A percentile compares a stretch with the other conserved stretches of the same genome.
Evolutionary conservation across 1,140 invertebrate species (phyloP).

Genomic region (Oreohelix idahoensis): DNA sequence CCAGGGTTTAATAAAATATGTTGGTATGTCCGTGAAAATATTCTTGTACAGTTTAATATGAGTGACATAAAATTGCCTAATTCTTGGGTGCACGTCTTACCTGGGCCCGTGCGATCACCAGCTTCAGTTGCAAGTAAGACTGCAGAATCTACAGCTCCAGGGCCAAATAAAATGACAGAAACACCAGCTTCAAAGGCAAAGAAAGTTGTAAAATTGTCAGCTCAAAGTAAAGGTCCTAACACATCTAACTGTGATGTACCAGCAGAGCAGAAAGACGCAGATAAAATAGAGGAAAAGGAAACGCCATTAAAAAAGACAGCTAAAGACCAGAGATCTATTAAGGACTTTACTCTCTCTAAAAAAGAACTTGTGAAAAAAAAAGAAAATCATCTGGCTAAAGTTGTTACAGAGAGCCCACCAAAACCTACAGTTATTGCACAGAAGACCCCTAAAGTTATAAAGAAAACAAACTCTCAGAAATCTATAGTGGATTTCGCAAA

Average conservation of each 20-base stretch:
- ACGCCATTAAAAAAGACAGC: not conserved
- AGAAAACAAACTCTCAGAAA: constrained; percentile 32
- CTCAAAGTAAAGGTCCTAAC: not conserved
- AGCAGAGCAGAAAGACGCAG: not conserved
- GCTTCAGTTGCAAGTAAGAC: constrained; percentile 25
- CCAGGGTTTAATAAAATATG: constrained; percentile 76
- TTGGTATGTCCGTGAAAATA: constrained; percentile 80
- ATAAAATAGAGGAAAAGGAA: not conserved
- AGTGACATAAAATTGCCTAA: constrained; percentile 69
- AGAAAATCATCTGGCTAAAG: not conserved
- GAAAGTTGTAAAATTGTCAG: not conserved
- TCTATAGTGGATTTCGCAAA: constrained; percentile 44
- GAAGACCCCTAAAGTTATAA: constrained; percentile 7
- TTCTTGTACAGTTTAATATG: constrained; percentile 76
- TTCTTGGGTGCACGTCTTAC: constrained; percentile 31
- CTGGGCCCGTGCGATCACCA: not conserved
- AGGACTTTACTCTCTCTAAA: constrained; percentile 37
- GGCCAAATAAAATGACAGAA: not conserved
- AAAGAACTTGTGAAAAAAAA: not conserved
- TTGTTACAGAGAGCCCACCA: not conserved
- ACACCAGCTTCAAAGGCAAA: not conserved
- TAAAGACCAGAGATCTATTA: constrained; percentile 47
- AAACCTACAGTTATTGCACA: not conserved
- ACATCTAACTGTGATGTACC: not conserved
- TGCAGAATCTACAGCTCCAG: not conserved